Percentiles rank a stretch among this genome's conserved stretches.
phyloP scores from a whole-genome alignment of 2,113 vertebrate species.

The Telmatochromis sp. region DNA sequence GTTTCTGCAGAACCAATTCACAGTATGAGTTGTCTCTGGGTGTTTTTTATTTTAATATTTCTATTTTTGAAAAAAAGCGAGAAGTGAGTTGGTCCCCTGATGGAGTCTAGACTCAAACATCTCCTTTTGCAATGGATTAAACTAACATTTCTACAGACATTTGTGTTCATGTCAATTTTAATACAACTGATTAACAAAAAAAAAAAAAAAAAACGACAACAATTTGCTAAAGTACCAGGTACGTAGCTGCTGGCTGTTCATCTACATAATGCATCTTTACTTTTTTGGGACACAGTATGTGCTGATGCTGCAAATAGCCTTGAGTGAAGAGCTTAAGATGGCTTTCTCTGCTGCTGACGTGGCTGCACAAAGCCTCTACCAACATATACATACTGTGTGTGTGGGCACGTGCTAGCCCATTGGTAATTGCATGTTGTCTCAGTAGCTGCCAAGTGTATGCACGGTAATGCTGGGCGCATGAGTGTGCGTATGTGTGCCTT shows the following conservation, averaged over 20 bases:
- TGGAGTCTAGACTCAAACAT: not conserved
- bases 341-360: constrained; percentile 7
- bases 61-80: not conserved
- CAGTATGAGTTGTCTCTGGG: not conserved
- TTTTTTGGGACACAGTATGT: not conserved
- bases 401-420: not conserved
- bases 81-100: not conserved
- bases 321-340: not conserved
- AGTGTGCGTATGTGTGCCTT: not conserved
- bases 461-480: not conserved
- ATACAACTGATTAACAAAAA: not conserved
- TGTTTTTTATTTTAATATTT: not conserved
- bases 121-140: not conserved
- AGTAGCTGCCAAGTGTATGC: not conserved
- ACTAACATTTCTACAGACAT: not conserved
- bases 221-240: not conserved
- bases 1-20: not conserved
- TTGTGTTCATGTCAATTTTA: not conserved
- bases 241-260: not conserved
- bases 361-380: not conserved
- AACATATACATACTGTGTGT: not conserved
- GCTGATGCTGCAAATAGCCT: not conserved
- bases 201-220: no score
- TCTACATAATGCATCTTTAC: not conserved
- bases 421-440: constrained; percentile 13